phyloP scores from a whole-genome alignment of 2,113 vertebrate genomes.

The Ctenodactylus gundi region DNA sequence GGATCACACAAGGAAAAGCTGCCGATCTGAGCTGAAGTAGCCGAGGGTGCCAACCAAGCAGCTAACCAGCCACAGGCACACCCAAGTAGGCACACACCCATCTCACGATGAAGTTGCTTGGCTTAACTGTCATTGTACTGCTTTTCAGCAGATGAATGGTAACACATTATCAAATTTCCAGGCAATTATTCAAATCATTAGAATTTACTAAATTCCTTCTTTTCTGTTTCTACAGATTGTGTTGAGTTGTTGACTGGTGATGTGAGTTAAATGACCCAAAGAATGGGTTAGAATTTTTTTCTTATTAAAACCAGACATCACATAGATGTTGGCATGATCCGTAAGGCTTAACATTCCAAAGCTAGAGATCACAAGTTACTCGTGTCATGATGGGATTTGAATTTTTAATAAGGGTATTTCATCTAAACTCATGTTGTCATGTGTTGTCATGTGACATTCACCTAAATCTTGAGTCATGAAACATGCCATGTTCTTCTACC shows the following conservation, averaged over 20 bases:
- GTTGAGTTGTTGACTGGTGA: slow-evolving; percentile 84
- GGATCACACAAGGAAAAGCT: not conserved
- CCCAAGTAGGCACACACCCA: not conserved
- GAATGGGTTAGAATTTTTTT: slow-evolving; percentile 81
- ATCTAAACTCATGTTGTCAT: slow-evolving; percentile 62
- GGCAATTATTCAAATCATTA: slow-evolving; percentile 82
- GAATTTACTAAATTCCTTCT: slow-evolving; percentile 77
- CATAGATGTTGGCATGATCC: slow-evolving; percentile 65
- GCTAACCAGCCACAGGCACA: not conserved
- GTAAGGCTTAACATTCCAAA: slow-evolving; percentile 78
- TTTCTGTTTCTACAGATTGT: slow-evolving; percentile 75
- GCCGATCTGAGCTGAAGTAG: not conserved
- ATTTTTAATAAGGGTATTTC: slow-evolving; percentile 72
- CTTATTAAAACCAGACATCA: slow-evolving; percentile 80
- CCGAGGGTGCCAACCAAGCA: not conserved
- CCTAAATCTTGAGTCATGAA: slow-evolving; percentile 57
- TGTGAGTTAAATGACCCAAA: slow-evolving; percentile 77
- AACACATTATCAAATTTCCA: slow-evolving; percentile 82
- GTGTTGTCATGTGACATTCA: slow-evolving; percentile 54
- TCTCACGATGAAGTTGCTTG: slow-evolving; percentile 76
- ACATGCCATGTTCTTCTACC: slow-evolving; percentile 40
- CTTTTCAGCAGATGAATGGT: slow-evolving; percentile 80
- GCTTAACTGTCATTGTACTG: slow-evolving; percentile 71
- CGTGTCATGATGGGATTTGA: slow-evolving; percentile 62
- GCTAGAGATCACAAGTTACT: slow-evolving; percentile 73